A percentile compares a stretch with the other conserved stretches of the same genome.
These are phyloP conservation scores for Hippocampus zosterae DNA, from an alignment of 2,113 vertebrate species.

Conservation along the genomic window DNA sequence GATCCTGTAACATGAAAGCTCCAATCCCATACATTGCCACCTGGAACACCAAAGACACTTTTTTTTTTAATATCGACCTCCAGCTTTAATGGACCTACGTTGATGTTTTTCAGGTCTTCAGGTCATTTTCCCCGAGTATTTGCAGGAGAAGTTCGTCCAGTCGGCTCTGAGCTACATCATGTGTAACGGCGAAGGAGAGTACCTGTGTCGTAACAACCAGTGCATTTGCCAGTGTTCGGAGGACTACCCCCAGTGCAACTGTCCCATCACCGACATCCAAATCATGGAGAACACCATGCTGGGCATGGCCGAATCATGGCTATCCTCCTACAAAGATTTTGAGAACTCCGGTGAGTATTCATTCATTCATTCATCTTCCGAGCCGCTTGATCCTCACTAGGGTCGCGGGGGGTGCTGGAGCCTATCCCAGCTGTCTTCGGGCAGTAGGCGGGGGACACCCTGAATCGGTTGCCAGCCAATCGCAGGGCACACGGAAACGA, in stretches of 20 bases:
- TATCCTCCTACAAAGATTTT: conserved; percentile 92
- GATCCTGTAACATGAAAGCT: no score
- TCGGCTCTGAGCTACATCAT: conserved; percentile 99
- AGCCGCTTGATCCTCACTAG: no score
- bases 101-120: conserved; percentile 83
- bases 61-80: neutral
- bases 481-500: no score
- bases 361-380: no score
- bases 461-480: no score
- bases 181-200: conserved; percentile 97
- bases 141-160: conserved; percentile 98
- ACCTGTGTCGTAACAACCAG: conserved; percentile 88
- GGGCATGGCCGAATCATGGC: conserved; percentile 91
- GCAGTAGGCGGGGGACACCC: no score
- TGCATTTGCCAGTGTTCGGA: conserved; percentile 90
- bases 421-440: no score
- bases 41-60: no score
- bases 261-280: conserved; percentile 96
- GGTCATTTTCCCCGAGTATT: conserved; percentile 96
- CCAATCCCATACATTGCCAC: neutral
- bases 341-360: conserved; percentile 88
- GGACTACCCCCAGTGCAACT: conserved; percentile 97
- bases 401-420: no score
- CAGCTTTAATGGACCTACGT: neutral
- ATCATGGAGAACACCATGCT: conserved; percentile 93